phyloP scores from a whole-genome alignment of 2,797 vertebrate species.

The Hafferia zeledoni region DNA sequence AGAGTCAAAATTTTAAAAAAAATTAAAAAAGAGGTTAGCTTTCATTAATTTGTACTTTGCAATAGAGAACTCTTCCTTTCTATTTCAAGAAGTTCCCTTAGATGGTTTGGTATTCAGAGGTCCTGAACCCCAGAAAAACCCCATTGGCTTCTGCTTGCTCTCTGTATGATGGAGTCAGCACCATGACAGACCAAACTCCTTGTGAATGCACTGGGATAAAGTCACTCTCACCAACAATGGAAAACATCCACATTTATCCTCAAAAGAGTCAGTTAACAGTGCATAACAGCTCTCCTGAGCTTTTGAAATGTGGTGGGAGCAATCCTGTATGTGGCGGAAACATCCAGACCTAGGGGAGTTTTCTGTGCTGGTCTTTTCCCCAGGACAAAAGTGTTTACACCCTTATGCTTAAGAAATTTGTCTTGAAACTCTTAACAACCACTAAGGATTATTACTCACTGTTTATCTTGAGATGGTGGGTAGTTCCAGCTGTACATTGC shows the following conservation, averaged over 20 bases:
- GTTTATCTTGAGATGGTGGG: neutral
- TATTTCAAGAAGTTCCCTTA: neutral
- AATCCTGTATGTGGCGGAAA: fast-evolving
- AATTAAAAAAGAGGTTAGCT: neutral
- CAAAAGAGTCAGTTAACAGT: neutral
- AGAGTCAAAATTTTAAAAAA: neutral
- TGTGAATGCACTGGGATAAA: neutral
- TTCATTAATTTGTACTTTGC: neutral
- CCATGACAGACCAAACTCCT: neutral
- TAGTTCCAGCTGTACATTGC: neutral
- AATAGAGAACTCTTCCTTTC: neutral
- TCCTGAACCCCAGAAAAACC: neutral
- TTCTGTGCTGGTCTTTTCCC: constrained; percentile 26
- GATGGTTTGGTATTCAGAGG: neutral
- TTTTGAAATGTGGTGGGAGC: neutral
- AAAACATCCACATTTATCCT: neutral
- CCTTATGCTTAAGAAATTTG: neutral
- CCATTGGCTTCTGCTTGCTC: neutral
- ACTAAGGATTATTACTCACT: neutral
- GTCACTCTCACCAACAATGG: neutral
- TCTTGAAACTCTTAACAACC: neutral
- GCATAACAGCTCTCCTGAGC: neutral
- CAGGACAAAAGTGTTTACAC: neutral
- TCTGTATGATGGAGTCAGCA: fast-evolving
- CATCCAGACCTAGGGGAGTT: neutral